Evolutionary conservation across 2,797 vertebrate species (phyloP), one percentile per base, ranked within the genome.

Genomic region (Furcifer pardalis): DNA sequence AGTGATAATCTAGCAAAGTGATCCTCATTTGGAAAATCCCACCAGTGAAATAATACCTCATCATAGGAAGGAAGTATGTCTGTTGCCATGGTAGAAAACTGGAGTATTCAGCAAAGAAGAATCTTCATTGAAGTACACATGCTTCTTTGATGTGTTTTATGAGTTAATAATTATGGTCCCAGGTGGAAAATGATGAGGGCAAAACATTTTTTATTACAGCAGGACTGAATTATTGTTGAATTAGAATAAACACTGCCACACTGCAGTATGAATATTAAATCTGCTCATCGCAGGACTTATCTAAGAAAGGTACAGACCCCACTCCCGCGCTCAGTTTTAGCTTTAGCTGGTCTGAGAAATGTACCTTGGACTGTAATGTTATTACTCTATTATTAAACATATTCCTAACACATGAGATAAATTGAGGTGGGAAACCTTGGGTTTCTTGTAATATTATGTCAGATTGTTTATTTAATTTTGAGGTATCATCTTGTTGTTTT

Each of bases 81-180:
- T 62, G 60, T 68, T 32, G 30, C 42, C 65, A 37, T 35, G 1
- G n/a, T 0, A 2, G 35, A 69, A 7, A 44, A 21, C 8, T n/a
- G 65, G 63, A 0, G 0, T 77, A 52, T 1, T 0, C 0, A 0
- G 60, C 0, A 1, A 63, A 0, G 0, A 10, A 44, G 32, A 1
- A 6, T 2, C 1, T 73, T 76, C 68, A 30, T 65, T 19, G 7
- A 23, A 46, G 21, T 13, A 49, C 7, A 17, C 52, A 15, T 8
- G 0, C 30, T 84, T 4, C 42, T 0, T 30, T 77, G 4, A n/a
- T 40, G 71, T 21, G 42, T 80, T 77, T 86, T 60, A 49, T 12
- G 1, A 80, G 40, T n/a, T 42, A 81, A 12, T n/a, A 35, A 69
- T 83, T 32, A 37, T 13, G 7, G 30, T 88, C 42, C 46, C 25